Evolutionary conservation across 2,888 invertebrate genomes (phyloP).

Genomic region (Dexiosoma caninum): DNA sequence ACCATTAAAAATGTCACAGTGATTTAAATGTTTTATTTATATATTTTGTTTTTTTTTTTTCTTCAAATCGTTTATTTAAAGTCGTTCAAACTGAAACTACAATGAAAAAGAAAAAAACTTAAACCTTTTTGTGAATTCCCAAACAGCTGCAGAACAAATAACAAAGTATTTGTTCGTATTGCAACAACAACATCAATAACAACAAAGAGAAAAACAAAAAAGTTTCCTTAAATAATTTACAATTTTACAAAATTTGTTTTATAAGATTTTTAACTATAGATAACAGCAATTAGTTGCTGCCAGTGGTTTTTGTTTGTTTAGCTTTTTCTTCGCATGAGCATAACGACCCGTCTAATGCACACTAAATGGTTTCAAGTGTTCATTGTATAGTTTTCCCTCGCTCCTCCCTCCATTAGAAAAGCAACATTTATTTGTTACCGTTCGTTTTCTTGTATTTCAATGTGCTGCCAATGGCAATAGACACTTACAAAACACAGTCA

Average conservation of each 20-base stretch:
- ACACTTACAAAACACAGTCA: neutral
- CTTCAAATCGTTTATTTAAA: slow-evolving; percentile 12
- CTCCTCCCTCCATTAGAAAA: neutral
- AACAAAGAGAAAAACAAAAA: too few relatives aligned
- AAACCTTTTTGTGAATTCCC: neutral
- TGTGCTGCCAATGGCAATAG: slow-evolving; percentile 45
- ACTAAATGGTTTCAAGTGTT: slow-evolving; percentile 36
- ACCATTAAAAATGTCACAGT: slow-evolving; percentile 38
- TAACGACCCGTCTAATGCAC: slow-evolving; percentile 17
- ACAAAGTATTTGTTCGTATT: neutral
- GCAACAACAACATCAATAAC: too few relatives aligned
- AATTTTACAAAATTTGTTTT: slow-evolving; percentile 50
- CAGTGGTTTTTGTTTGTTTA: neutral
- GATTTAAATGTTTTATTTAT: slow-evolving; percentile 20
- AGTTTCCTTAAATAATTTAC: slow-evolving; percentile 27
- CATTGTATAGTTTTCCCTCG: neutral
- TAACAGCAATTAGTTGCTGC: slow-evolving; percentile 58
- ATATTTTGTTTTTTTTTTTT: neutral
- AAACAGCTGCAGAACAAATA: slow-evolving; percentile 39
- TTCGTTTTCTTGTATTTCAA: slow-evolving; percentile 26
- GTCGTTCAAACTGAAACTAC: slow-evolving; percentile 1
- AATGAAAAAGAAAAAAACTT: neutral
- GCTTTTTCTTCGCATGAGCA: neutral
- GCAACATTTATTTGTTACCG: slow-evolving; percentile 48
- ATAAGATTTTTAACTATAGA: slow-evolving; percentile 52